Percentiles rank a stretch among this genome's conserved stretches.
Evolutionary conservation across 2,888 invertebrate species (phyloP).

Genomic region (Tipula unca): DNA sequence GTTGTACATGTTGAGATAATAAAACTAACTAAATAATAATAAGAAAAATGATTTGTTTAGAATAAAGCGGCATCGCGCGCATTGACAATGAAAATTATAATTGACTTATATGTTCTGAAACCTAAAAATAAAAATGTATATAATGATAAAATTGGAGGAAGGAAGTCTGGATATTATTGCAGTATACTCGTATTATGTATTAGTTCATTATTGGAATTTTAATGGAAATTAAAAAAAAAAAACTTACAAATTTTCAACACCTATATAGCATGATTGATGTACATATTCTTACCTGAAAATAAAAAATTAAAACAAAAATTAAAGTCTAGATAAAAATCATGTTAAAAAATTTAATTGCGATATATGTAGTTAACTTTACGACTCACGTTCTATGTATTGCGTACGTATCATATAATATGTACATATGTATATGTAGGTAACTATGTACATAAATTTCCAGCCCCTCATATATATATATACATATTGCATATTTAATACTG

Average conservation of each 20-base stretch:
- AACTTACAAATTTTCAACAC: not conserved
- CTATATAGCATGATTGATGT: not conserved
- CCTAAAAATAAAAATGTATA: not conserved
- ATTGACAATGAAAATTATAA: not conserved
- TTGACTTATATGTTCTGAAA: not conserved
- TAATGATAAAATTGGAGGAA: not conserved
- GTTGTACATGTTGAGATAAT: not conserved
- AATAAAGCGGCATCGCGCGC: not conserved
- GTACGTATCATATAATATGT: not conserved
- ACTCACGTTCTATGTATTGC: not conserved
- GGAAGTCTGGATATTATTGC: not conserved
- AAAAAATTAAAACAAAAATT: not conserved
- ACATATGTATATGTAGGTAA: not conserved
- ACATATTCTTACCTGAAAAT: not conserved
- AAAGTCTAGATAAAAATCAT: not conserved
- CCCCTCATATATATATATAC: not conserved
- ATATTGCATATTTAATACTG: not conserved
- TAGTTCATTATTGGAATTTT: not conserved
- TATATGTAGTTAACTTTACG: not conserved
- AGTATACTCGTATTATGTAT: no score
- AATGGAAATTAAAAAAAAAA: not conserved
- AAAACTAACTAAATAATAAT: not conserved
- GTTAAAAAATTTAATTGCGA: not conserved
- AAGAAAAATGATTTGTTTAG: not conserved
- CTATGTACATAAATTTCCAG: not conserved